Evolutionary conservation across 2,113 vertebrate genomes (phyloP), one percentile per base, ranked within the genome.

Genomic region (Perccottus glenii): DNA sequence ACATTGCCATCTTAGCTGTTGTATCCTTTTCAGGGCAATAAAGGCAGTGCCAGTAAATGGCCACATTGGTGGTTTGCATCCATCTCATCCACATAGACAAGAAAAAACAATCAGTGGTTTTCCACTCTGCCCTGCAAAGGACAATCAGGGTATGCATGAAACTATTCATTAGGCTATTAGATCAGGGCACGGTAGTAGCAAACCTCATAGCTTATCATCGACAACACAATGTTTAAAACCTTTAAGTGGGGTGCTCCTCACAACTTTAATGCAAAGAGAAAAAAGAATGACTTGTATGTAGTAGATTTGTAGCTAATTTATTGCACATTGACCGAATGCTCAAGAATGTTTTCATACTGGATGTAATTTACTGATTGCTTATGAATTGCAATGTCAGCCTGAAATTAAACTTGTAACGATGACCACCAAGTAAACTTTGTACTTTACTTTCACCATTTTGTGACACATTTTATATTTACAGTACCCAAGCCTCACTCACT

Each of bases 301-400:
- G 81, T 76, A 81, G 80, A 73, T 65, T 58, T 77, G 73, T 88
- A 86, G 83, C 59, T 38, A 58, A 73, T 70, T 70, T 77, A 68
- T 81, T 84, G 81, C 79, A 75, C 78, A 77, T 64, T 42, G 80
- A 86, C 80, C 68, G 82, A 85, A 89, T 91, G 85, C 81, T 66
- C 70, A 11, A 76, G 68, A 85, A 82, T 82, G 81, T 85, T 89
- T 87, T 88, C 76, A 61, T 85, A 83, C 82, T 75, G 69, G 76
- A 87, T 86, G 75, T 46, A 78, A 82, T 88, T 85, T 67, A 79
- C 27, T 16, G 75, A 89, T 57, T 89, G 81, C 79, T 83, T 60
- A 72, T 84, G 58, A 84, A 80, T 79, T 82, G 70, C 72, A 80
- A 82, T 44, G 50, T 77, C 42, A 77, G 82, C 77, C 47, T 84